Base-by-base conservation (phyloP, 2,797 vertebrate species). In the Neosalanx taihuensis region DNA sequence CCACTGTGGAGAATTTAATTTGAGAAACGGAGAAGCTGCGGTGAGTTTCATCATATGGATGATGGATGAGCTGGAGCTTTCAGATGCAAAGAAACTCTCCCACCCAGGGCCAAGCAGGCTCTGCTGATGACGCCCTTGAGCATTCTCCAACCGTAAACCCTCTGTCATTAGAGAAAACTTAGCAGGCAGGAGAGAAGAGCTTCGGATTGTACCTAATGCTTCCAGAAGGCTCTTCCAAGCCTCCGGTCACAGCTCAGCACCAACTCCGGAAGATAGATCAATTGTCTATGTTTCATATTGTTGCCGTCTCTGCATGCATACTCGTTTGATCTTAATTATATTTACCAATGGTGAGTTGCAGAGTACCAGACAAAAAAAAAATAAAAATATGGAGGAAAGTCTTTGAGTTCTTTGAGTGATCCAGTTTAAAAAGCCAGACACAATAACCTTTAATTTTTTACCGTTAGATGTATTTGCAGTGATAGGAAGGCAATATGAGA, bases 391-490 rank as follows among this genome's bases (percentile, higher is more conserved):
- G 69, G 71, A 61, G 70, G 67, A 71, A 35, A 56, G 69, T 18
- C 57, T 26, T 7, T 49, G 18, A n/a, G 37, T 72, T 64, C 41
- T 68, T 59, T 61, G 57, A 73, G 31, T 56, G 69, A 60, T 65
- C 69, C 35, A 64, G 75, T 71, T 56, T 75, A 31, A 56, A 49
- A 33, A 74, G 65, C n/a, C 49, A 51, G 62, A 67, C 60, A 69
- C 66, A 72, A 71, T 75, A 81, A 77, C 66, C 72, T 72, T 72
- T 76, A 9, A 53, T 76, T 33, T 18, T 23, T 61, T 35, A 49
- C 3, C 49, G 57, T 76, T 75, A 70, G 67, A 74, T 59, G 69
- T 76, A 80, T 83, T 83, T 81, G 74, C 72, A 70, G 74, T 35
- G 49, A 73, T 78, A 70, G 69, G 51, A 53, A 51, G 62, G 62